phyloP scores from a whole-genome alignment of 2,797 vertebrate genomes.

The Danio aesculapii region DNA sequence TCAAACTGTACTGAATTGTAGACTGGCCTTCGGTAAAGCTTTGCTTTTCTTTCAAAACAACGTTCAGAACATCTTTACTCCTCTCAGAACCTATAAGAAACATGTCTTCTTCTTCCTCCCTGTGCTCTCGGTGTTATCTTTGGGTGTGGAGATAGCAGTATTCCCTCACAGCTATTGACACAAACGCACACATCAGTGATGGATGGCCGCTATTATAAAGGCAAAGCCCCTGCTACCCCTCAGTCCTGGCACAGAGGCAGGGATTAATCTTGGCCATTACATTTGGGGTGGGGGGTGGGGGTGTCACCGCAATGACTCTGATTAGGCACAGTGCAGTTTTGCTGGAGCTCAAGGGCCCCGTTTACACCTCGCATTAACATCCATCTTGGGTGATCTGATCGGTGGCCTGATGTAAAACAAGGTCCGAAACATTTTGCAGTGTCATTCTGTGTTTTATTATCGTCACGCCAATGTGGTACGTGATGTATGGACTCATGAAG shows the following conservation, averaged over 20 bases:
- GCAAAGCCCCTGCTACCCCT: constrained; percentile 50
- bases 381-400: constrained; percentile 5
- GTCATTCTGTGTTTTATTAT: background rate
- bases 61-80: constrained; percentile 16
- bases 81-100: constrained; percentile 28
- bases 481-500: background rate
- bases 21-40: background rate
- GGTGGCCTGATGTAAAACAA: constrained; percentile 1
- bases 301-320: constrained; percentile 41
- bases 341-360: constrained; percentile 31
- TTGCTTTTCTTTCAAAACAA: background rate
- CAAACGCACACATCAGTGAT: constrained; percentile 60
- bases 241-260: constrained; percentile 53
- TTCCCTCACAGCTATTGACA: constrained; percentile 61
- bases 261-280: constrained; percentile 64
- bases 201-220: constrained; percentile 64
- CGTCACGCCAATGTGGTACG: background rate
- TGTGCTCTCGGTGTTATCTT: constrained; percentile 49
- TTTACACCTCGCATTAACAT: constrained; percentile 32
- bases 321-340: constrained; percentile 53
- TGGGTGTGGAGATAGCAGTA: constrained; percentile 50
- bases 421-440: background rate
- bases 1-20: no score
- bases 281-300: constrained; percentile 28
- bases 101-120: constrained; percentile 12